A percentile compares a stretch with the other conserved stretches of the same genome.
phyloP scores from a whole-genome alignment of 2,888 invertebrate genomes.

The Galerucella pusilla region DNA sequence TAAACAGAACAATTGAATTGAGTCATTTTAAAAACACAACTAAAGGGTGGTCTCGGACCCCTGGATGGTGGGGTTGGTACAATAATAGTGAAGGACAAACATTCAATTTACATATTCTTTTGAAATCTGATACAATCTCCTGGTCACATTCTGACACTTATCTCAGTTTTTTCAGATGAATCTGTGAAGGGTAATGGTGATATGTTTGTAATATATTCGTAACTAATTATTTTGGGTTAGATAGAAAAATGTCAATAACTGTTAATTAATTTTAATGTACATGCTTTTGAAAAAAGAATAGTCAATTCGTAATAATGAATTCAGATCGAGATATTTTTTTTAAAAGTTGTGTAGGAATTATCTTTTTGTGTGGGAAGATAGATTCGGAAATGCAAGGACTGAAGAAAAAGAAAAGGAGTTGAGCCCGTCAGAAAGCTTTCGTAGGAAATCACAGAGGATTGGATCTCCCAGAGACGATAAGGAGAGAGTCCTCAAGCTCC shows the following conservation, averaged over 20 bases:
- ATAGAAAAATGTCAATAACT: constrained; percentile 4
- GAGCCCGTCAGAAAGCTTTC: no score
- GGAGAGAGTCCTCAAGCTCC: no score
- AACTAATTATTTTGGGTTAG: constrained; percentile 11
- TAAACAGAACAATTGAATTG: constrained; percentile 11
- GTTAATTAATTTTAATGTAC: constrained; percentile 15
- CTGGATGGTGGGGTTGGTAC: constrained; percentile 21
- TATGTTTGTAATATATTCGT: constrained; percentile 5
- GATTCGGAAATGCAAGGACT: no score
- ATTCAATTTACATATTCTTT: constrained; percentile 25
- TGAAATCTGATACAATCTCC: constrained; percentile 24
- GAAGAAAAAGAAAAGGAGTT: no score
- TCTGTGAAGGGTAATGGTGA: constrained; percentile 16
- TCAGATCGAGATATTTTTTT: neutral
- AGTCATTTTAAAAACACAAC: constrained; percentile 1
- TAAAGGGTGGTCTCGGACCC: constrained; percentile 33
- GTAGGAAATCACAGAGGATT: no score
- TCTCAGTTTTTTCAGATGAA: constrained; percentile 24
- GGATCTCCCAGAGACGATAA: no score
- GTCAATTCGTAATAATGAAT: neutral
- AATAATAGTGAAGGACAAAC: constrained; percentile 27
- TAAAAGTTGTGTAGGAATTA: no score
- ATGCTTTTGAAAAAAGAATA: neutral
- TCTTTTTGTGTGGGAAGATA: neutral
- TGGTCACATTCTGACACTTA: constrained; percentile 30